phyloP scores from a whole-genome alignment of 2,113 vertebrate species.

The Danionella cerebrum region DNA sequence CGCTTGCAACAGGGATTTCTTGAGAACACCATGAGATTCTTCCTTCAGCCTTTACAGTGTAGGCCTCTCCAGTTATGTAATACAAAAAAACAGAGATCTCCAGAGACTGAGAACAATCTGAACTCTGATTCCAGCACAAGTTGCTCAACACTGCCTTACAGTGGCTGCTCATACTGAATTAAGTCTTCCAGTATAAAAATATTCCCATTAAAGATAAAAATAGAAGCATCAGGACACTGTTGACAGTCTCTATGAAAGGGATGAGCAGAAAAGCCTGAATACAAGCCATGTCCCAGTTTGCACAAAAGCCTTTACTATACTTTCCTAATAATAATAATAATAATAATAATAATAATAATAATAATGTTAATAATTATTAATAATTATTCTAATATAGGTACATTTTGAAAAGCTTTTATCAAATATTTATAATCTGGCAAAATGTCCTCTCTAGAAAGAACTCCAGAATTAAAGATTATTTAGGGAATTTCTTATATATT shows the following conservation, averaged over 20 bases:
- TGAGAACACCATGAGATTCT: background rate
- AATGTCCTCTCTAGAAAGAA: background rate
- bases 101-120: background rate
- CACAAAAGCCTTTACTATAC: background rate
- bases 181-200: background rate
- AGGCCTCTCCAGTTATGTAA: background rate
- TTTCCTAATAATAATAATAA: background rate
- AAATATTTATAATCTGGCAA: background rate
- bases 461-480: background rate
- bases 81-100: background rate
- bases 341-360: no score
- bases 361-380: no score
- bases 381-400: no score
- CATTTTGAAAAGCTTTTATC: background rate
- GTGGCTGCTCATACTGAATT: constrained; percentile 3
- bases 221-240: background rate
- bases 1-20: background rate
- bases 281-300: background rate
- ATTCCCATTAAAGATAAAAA: constrained; percentile 1
- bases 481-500: background rate
- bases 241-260: background rate
- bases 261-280: background rate
- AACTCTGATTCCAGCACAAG: background rate
- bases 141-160: constrained; percentile 17
- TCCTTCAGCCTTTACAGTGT: background rate